Conservation (phyloP, 2,113 vertebrate species). For the Carlito syrichta region DNA sequence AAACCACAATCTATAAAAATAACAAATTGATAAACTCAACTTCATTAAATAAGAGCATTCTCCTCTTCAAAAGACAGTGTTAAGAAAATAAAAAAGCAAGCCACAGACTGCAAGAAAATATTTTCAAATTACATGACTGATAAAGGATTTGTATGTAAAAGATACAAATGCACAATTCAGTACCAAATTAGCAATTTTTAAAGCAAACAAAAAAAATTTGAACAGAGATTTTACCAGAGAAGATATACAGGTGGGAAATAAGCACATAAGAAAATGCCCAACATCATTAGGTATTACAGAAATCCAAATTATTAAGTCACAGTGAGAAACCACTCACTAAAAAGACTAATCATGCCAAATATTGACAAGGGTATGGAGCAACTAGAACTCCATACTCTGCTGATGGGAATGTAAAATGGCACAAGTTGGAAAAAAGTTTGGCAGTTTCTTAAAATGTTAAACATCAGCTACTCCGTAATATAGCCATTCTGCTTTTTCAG, state of each 20-base stretch:
- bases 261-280: background rate
- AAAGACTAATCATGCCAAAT: background rate
- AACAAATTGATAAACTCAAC: background rate
- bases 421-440: background rate
- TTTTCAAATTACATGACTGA: background rate
- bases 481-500: background rate
- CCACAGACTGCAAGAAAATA: background rate
- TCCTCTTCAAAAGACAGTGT: background rate
- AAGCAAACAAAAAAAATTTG: background rate
- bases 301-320: background rate
- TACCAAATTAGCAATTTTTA: background rate
- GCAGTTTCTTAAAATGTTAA: background rate
- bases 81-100: background rate
- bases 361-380: background rate
- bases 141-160: background rate
- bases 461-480: background rate
- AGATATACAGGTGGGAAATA: background rate
- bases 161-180: background rate
- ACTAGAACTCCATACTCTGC: background rate
- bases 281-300: background rate
- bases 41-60: background rate
- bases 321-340: background rate
- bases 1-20: background rate
- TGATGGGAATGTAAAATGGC: background rate
- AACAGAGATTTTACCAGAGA: background rate